Conservation (phyloP, 37 sponge, comb jelly and placozoan genomes). For the Tethya wilhelma region DNA sequence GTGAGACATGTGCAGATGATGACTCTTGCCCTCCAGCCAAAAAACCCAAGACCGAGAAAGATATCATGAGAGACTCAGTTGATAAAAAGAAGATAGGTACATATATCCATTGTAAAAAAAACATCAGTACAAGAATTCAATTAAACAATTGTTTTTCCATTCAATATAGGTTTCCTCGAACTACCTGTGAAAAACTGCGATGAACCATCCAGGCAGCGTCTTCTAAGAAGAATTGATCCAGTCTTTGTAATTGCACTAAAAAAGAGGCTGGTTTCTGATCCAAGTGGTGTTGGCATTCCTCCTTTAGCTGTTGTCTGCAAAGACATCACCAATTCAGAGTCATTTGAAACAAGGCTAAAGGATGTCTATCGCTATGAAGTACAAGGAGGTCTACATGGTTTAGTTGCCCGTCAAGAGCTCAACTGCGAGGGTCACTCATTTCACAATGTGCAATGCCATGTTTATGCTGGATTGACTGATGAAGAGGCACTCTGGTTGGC, state of each 20-base stretch:
- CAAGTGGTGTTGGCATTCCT: slow-evolving; percentile 50
- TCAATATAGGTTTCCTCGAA: slow-evolving; percentile 5
- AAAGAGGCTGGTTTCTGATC: slow-evolving; percentile 30
- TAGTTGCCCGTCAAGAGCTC: slow-evolving; percentile 21
- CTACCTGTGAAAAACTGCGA: slow-evolving; percentile 1
- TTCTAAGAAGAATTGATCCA: slow-evolving; percentile 24
- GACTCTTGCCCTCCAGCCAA: too few species aligned
- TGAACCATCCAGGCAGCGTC: slow-evolving; percentile 13
- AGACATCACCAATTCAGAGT: background rate
- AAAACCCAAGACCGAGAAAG: too few species aligned
- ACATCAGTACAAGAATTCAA: too few species aligned
- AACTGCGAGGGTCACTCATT: slow-evolving; percentile 8
- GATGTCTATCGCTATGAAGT: slow-evolving; percentile 53
- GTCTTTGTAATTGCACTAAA: slow-evolving; percentile 32
- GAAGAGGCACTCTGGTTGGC: slow-evolving; percentile 43
- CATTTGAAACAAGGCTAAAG: slow-evolving; percentile 36
- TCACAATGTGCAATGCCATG: slow-evolving; percentile 2
- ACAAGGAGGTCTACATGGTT: slow-evolving; percentile 43
- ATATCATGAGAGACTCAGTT: too few species aligned
- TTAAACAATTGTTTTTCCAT: too few species aligned
- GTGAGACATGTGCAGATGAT: background rate
- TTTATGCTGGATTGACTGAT: slow-evolving; percentile 33
- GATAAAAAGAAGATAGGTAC: too few species aligned
- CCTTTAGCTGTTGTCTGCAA: slow-evolving; percentile 61
- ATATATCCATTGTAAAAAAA: too few species aligned